A percentile compares a stretch with the other conserved stretches of the same genome.
phyloP scores from a whole-genome alignment of 1,140 invertebrate species.

The Paraescarpia echinospica region DNA sequence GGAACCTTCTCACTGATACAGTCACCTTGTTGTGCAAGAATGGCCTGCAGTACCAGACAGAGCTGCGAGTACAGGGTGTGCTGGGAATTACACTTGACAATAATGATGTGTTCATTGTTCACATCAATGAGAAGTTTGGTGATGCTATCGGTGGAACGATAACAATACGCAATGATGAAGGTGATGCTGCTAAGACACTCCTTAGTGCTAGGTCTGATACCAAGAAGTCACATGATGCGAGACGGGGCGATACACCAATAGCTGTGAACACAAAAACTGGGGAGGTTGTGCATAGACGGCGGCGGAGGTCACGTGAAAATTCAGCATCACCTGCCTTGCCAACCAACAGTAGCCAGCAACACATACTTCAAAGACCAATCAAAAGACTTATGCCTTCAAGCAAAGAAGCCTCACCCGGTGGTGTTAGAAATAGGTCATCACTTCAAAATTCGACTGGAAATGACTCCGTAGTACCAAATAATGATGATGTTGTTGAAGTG shows the following conservation, averaged over 20 bases:
- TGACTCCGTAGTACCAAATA: neutral
- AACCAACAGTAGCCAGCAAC: neutral
- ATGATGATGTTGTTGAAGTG: neutral
- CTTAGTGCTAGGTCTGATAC: neutral
- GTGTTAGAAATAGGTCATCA: neutral
- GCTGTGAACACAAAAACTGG: neutral
- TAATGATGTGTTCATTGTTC: slow-evolving; percentile 28
- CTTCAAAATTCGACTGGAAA: neutral
- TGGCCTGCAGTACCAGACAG: slow-evolving; percentile 25
- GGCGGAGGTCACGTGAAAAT: neutral
- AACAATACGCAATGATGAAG: slow-evolving; percentile 1
- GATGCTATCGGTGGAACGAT: neutral
- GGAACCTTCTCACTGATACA: slow-evolving; percentile 24
- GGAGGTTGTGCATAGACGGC: neutral
- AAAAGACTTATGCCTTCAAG: neutral
- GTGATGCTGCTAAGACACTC: neutral
- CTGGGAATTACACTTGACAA: slow-evolving; percentile 29
- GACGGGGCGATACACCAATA: neutral
- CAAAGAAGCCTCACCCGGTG: neutral
- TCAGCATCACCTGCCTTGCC: neutral
- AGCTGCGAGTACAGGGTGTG: slow-evolving; percentile 25
- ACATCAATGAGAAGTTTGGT: slow-evolving; percentile 5
- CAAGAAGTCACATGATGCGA: neutral
- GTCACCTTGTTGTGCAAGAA: slow-evolving; percentile 28
- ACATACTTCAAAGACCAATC: neutral